A percentile compares a stretch with the other conserved stretches of the same genome.
Conservation (phyloP, 2,797 vertebrate genomes). For the Galaxias olidus region DNA sequence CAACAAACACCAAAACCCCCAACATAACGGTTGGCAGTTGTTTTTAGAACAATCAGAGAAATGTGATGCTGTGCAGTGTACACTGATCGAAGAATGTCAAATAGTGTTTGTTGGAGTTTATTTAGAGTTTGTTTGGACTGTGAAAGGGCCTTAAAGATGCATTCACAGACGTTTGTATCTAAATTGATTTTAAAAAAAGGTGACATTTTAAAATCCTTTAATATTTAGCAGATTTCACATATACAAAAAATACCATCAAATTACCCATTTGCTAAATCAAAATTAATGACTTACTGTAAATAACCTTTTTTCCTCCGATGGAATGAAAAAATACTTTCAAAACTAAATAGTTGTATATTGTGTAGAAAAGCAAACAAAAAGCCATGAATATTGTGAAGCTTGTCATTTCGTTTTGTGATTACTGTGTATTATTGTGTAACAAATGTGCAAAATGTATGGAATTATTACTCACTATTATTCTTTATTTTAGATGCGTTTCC, state of each 20-base stretch:
- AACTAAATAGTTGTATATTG: constrained; percentile 70
- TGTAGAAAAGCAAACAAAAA: constrained; percentile 83
- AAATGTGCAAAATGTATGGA: constrained; percentile 65
- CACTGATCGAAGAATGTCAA: too few species aligned
- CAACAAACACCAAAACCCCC: too few species aligned
- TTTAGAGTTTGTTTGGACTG: too few species aligned
- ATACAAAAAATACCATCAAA: too few species aligned
- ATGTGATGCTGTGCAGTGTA: too few species aligned
- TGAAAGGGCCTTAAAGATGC: too few species aligned
- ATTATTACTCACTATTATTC: neutral
- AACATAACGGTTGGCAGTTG: too few species aligned
- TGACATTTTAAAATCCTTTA: too few species aligned
- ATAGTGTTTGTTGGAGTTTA: too few species aligned
- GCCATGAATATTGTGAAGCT: constrained; percentile 91
- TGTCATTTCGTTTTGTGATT: constrained; percentile 91
- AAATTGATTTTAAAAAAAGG: constrained; percentile 64
- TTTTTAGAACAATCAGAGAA: too few species aligned
- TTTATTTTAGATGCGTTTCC: too few species aligned
- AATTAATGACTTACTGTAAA: constrained; percentile 82
- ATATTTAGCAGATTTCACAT: too few species aligned
- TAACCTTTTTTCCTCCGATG: constrained; percentile 76
- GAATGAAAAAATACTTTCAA: constrained; percentile 53
- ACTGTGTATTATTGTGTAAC: constrained; percentile 68
- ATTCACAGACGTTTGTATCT: constrained; percentile 73
- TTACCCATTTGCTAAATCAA: constrained; percentile 90